A percentile compares a stretch with the other conserved stretches of the same genome.
Evolutionary conservation across 2,797 vertebrate species (phyloP).

Genomic region (Tenualosa thibaudeaui): DNA sequence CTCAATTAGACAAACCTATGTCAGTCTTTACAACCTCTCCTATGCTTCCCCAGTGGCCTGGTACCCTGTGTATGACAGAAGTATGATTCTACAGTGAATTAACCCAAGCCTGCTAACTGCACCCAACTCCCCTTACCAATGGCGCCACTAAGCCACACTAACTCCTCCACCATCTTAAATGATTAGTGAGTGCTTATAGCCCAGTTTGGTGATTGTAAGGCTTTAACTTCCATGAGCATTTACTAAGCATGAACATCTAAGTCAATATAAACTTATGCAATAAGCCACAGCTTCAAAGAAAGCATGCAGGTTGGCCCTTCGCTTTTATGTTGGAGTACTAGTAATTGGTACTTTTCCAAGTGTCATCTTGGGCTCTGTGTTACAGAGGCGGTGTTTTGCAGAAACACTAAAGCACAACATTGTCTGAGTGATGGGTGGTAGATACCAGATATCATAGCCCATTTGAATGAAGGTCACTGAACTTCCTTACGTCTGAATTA

Average conservation of each 20-base stretch:
- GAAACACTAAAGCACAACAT: background rate
- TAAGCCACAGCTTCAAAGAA: background rate
- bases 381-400: background rate
- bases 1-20: background rate
- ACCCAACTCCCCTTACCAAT: background rate
- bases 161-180: conserved; percentile 23
- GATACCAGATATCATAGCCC: background rate
- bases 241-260: background rate
- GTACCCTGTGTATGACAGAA: background rate
- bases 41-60: background rate
- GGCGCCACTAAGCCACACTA: background rate
- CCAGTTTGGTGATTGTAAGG: conserved; percentile 15
- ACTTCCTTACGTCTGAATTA: background rate
- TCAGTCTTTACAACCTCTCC: background rate
- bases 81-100: conserved; percentile 1
- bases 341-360: background rate
- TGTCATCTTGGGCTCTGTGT: background rate
- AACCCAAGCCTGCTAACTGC: background rate
- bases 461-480: conserved; percentile 7
- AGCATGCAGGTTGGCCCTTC: background rate
- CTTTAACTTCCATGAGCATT: conserved; percentile 5
- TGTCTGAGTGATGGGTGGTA: background rate
- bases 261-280: background rate
- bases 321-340: background rate
- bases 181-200: conserved; percentile 12